phyloP scores from a whole-genome alignment of 2,797 vertebrate genomes.

The Mionectes olivaceus region DNA sequence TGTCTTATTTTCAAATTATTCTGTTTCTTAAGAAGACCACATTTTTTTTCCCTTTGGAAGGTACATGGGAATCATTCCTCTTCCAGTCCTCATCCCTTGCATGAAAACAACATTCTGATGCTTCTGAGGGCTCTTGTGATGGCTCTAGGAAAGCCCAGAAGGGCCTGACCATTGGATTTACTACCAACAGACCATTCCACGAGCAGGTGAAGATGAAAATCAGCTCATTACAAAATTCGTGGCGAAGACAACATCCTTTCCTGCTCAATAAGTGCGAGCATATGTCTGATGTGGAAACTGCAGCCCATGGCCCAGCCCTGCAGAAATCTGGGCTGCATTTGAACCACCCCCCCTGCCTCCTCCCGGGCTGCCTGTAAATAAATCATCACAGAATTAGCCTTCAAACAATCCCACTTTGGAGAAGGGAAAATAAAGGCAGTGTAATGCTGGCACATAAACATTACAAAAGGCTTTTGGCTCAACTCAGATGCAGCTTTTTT shows the following conservation, averaged over 20 bases:
- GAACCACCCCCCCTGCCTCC: slow-evolving; percentile 58
- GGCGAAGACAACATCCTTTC: neutral
- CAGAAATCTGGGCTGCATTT: slow-evolving; percentile 42
- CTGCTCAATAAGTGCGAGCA: neutral
- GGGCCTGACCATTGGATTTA: neutral
- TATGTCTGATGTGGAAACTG: slow-evolving; percentile 4
- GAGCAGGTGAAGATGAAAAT: slow-evolving; percentile 15
- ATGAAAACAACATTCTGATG: neutral
- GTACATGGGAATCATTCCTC: neutral
- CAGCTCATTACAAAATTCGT: slow-evolving; percentile 11
- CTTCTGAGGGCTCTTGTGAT: neutral
- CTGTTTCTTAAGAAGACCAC: neutral
- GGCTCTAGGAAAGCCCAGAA: neutral
- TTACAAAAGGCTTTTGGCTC: slow-evolving; percentile 55
- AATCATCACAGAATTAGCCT: slow-evolving; percentile 71
- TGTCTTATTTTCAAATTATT: neutral
- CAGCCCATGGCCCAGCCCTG: neutral
- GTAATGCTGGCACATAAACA: slow-evolving; percentile 53
- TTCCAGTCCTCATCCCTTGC: neutral
- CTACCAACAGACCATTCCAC: neutral
- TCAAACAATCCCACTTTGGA: slow-evolving; percentile 57
- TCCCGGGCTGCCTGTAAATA: slow-evolving; percentile 68
- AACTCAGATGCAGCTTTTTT: slow-evolving; percentile 21
- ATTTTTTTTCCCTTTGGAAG: neutral
- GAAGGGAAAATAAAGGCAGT: slow-evolving; percentile 31